Evolutionary conservation across 2,113 vertebrate species (phyloP).

Genomic region (Otocyon megalotis): DNA sequence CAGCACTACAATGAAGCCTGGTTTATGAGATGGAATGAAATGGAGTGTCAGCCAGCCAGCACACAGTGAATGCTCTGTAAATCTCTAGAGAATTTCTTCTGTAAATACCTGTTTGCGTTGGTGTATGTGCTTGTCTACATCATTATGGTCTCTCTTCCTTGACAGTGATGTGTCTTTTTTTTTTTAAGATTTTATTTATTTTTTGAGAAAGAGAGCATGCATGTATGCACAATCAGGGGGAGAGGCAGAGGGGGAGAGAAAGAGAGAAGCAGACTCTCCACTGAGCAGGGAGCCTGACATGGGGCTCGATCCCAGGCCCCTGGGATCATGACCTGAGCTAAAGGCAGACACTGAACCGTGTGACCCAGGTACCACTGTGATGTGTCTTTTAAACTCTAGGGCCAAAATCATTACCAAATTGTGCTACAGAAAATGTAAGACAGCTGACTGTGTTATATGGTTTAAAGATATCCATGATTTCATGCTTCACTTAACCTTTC

Average conservation of each 20-base stretch:
- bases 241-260: too few species aligned
- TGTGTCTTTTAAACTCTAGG: not conserved
- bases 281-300: too few species aligned
- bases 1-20: not conserved
- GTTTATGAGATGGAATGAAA: not conserved
- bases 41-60: not conserved
- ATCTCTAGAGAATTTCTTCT: not conserved
- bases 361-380: not conserved
- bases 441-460: not conserved
- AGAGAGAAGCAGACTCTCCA: too few species aligned
- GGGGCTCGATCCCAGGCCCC: too few species aligned
- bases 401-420: not conserved
- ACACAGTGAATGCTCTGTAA: not conserved
- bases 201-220: too few species aligned
- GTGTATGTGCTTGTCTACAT: not conserved
- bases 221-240: too few species aligned
- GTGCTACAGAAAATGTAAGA: constrained; percentile 18
- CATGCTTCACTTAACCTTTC: not conserved
- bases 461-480: not conserved
- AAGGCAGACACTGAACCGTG: too few species aligned
- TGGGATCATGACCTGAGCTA: too few species aligned
- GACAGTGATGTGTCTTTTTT: not conserved
- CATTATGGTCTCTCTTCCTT: not conserved
- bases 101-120: not conserved
- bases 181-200: too few species aligned